Base-by-base conservation (phyloP, 2,113 vertebrate genomes). In the Tyto alba region DNA sequence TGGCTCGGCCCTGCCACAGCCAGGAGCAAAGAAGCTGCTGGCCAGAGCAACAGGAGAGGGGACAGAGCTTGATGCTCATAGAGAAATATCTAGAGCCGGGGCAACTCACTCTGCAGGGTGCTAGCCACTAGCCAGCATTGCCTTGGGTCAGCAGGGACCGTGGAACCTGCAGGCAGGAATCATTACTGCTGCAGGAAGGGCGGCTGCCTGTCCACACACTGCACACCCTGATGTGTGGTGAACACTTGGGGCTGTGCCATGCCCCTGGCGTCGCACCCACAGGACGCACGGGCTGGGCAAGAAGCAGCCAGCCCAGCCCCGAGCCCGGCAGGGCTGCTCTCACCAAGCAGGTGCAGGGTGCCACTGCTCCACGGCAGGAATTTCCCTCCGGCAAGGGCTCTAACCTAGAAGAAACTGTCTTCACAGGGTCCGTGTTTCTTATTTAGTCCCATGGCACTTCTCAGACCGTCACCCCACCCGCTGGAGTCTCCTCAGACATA, bases 191-290 rank as follows among this genome's bases (percentile, higher is more conserved):
- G 74, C 26, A 26, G 30, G 7, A 66, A 7, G 16, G 41, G 38
- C n/a, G 43, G 45, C 23, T 85, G 59, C 56, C 13, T n/a, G 26
- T 20, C n/a, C 45, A 20, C 30, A 43, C 15, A 3, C n/a, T 11
- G 30, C 10, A 27, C 21, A 10, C 16, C 11, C 29, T 22, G 29
- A 32, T 20, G 34, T 1, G 0, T 18, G 56, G 57, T 3, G 1
- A 72, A 52, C 21, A 43, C 40, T 26, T 14, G 4, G 3, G 40
- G 40, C 10, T 14, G 11, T 45, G 36, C 57, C 16, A 41, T 10
- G 9, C 4, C 30, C 26, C 55, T 10, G 13, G 50, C 30, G 66
- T 50, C 53, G 57, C 38, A 38, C 60, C 47, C 78, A 53, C 30
- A 41, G 5, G 34, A 53, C 38, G 18, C 25, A 3, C 0, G 10